Percentiles rank a stretch among this genome's conserved stretches.
Evolutionary conservation across 2,888 invertebrate genomes (phyloP).

Genomic region (Bembecia ichneumoniformis): DNA sequence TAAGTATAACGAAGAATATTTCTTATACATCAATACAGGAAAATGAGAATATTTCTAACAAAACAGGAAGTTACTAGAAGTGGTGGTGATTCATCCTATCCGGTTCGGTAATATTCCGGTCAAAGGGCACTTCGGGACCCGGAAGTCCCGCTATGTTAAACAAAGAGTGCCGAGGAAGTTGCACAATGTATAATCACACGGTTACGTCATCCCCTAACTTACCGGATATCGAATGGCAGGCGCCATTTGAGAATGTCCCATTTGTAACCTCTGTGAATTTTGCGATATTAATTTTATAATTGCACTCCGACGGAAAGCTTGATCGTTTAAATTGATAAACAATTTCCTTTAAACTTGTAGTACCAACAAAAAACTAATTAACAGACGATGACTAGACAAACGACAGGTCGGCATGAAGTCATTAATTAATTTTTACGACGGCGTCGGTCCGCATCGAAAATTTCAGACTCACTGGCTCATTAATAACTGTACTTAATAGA

Average conservation of each 20-base stretch:
- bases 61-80: constrained; percentile 32
- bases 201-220: constrained; percentile 22
- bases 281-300: constrained; percentile 7
- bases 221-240: constrained; percentile 18
- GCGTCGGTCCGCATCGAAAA: constrained; percentile 16
- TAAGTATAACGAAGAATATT: too few relatives aligned
- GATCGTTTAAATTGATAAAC: neutral
- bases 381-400: constrained; percentile 30
- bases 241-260: constrained; percentile 3
- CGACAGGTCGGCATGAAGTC: constrained; percentile 20
- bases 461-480: constrained; percentile 26
- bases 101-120: constrained; percentile 28
- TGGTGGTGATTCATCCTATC: constrained; percentile 32
- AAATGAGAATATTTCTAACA: too few relatives aligned
- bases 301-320: neutral
- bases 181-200: constrained; percentile 26
- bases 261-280: neutral
- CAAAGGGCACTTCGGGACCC: constrained; percentile 32
- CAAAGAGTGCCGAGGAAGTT: constrained; percentile 27
- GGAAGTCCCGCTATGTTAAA: constrained; percentile 29
- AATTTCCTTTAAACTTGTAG: neutral
- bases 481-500: constrained; percentile 15
- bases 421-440: constrained; percentile 37
- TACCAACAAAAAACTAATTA: neutral
- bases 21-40: too few relatives aligned